Conservation (phyloP, 2,113 vertebrate species). For the Chlorodrepanis virens region DNA sequence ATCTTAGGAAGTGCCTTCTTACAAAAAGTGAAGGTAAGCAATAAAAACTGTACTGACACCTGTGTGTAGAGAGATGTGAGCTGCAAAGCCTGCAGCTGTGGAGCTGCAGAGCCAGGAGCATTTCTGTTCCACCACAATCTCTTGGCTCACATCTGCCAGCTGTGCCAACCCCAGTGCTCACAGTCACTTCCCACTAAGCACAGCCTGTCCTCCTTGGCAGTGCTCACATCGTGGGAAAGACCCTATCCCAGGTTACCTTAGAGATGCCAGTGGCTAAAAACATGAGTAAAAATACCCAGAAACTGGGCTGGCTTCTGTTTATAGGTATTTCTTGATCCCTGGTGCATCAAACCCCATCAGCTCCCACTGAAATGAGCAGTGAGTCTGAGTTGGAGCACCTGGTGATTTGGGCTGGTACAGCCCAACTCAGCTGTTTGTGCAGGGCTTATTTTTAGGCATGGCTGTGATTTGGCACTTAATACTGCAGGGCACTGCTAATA, state of each 20-base stretch:
- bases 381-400: not conserved
- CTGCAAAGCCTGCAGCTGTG: not conserved
- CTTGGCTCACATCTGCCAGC: not conserved
- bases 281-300: not conserved
- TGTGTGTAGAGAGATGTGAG: not conserved
- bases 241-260: accelerated
- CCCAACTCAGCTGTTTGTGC: not conserved
- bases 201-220: accelerated
- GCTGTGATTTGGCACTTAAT: not conserved
- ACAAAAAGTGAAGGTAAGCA: not conserved
- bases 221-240: not conserved
- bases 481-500: not conserved
- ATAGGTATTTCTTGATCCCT: not conserved
- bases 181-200: not conserved
- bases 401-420: not conserved
- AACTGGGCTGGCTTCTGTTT: not conserved
- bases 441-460: not conserved
- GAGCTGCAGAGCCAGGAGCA: too few relatives aligned
- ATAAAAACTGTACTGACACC: not conserved
- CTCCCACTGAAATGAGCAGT: not conserved
- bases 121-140: too few relatives aligned
- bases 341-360: not conserved
- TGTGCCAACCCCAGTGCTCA: not conserved
- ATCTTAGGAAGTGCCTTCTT: not conserved
- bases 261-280: not conserved